Conservation (phyloP, 2,113 vertebrate species). For the Euleptes europaea region DNA sequence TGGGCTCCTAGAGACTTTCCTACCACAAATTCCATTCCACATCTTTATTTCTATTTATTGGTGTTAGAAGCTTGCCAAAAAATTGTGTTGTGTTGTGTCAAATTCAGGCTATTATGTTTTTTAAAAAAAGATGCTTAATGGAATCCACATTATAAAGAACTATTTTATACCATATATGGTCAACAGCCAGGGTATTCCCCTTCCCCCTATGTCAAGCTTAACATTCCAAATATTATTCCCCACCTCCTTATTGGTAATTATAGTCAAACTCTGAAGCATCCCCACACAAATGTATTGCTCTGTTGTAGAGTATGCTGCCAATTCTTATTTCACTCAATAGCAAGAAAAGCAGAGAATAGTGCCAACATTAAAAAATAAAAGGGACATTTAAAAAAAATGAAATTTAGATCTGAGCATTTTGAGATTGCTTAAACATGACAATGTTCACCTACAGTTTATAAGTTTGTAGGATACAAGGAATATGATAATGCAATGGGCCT, state of each 20-base stretch:
- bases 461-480: neutral
- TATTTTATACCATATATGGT: slow-evolving; percentile 4
- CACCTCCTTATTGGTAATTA: slow-evolving; percentile 15
- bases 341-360: neutral
- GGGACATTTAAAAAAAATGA: neutral
- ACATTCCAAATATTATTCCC: slow-evolving; percentile 51
- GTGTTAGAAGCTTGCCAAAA: neutral
- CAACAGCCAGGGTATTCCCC: slow-evolving; percentile 30
- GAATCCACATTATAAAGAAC: slow-evolving; percentile 12
- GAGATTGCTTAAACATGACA: slow-evolving; percentile 21
- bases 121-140: slow-evolving; percentile 25
- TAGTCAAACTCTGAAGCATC: neutral
- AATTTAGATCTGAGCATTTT: slow-evolving; percentile 25
- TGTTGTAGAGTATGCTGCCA: neutral
- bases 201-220: slow-evolving; percentile 24
- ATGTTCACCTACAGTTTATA: slow-evolving; percentile 34
- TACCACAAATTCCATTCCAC: neutral
- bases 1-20: neutral
- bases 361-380: neutral
- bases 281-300: rapidly evolving
- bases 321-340: neutral
- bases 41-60: rapidly evolving
- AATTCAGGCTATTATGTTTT: neutral
- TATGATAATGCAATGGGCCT: too few species aligned
- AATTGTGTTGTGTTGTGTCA: rapidly evolving